Evolutionary conservation across 2,797 vertebrate genomes (phyloP).

Genomic region (Hyperoplus lanceolatus): DNA sequence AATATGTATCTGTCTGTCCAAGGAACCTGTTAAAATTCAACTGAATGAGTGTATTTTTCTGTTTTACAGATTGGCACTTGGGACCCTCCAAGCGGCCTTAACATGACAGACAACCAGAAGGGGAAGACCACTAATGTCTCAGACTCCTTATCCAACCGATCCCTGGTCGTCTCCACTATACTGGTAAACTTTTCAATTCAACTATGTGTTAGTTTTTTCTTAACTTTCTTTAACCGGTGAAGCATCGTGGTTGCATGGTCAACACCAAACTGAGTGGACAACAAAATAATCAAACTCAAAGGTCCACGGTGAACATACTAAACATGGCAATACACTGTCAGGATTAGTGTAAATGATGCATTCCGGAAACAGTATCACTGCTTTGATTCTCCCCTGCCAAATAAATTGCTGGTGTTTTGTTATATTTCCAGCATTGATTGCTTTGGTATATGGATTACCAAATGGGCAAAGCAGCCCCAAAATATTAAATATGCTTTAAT

Average conservation of each 20-base stretch:
- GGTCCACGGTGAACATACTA: neutral
- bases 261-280: neutral
- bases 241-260: neutral
- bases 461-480: neutral
- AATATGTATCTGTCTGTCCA: neutral
- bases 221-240: neutral
- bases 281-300: neutral
- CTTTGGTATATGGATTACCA: neutral
- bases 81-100: constrained; percentile 95
- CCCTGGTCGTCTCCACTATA: constrained; percentile 95
- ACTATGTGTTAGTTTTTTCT: neutral
- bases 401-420: neutral
- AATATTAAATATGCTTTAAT: no score
- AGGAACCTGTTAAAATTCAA: neutral
- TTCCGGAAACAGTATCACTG: neutral
- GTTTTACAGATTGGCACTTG: constrained; percentile 94
- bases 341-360: neutral
- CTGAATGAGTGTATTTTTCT: neutral
- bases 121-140: constrained; percentile 95
- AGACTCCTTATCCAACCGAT: constrained; percentile 96
- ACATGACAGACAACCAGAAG: constrained; percentile 98
- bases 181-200: constrained; percentile 84
- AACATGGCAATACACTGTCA: neutral
- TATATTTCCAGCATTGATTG: neutral
- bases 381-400: neutral